Evolutionary conservation across 2,888 invertebrate species (phyloP).

Genomic region (Ditylenchus weischeri): DNA sequence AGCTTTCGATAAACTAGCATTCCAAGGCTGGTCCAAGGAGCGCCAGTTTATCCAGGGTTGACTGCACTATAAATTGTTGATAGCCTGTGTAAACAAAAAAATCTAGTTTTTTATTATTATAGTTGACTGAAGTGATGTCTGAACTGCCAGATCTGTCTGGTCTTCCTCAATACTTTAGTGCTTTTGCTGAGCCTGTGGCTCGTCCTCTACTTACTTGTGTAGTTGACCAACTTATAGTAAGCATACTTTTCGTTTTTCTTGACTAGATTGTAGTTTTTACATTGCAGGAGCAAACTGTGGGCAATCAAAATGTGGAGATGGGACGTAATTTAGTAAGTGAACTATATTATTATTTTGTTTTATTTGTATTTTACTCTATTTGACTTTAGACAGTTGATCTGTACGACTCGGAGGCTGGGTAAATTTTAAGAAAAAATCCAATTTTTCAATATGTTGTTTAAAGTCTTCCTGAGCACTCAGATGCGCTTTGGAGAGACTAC

Average conservation of each 20-base stretch:
- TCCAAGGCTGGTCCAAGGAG: too few species aligned
- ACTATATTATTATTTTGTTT: slow-evolving; percentile 3
- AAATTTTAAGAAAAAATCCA: slow-evolving; percentile 9
- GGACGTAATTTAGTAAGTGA: slow-evolving; percentile 24
- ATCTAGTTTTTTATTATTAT: background rate
- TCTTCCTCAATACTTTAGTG: slow-evolving; percentile 39
- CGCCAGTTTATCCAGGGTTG: too few species aligned
- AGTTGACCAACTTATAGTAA: slow-evolving; percentile 28
- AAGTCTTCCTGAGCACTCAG: slow-evolving; percentile 28
- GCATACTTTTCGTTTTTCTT: background rate
- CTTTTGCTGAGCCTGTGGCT: slow-evolving; percentile 38
- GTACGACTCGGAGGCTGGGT: slow-evolving; percentile 35
- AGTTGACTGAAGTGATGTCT: background rate
- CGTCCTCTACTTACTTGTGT: slow-evolving; percentile 36
- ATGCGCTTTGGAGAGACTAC: slow-evolving; percentile 48
- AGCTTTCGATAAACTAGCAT: too few species aligned
- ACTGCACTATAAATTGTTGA: too few species aligned
- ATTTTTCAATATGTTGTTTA: background rate
- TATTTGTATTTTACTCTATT: slow-evolving; percentile 1
- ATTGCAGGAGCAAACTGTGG: slow-evolving; percentile 37
- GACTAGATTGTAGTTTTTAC: background rate
- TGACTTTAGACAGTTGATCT: slow-evolving; percentile 43
- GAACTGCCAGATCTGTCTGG: slow-evolving; percentile 30
- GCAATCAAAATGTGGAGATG: slow-evolving; percentile 40
- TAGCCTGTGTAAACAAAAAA: slow-evolving; percentile 11